Base-by-base conservation (phyloP, 1,140 invertebrate genomes). In the Thaumatotibia leucotreta region DNA sequence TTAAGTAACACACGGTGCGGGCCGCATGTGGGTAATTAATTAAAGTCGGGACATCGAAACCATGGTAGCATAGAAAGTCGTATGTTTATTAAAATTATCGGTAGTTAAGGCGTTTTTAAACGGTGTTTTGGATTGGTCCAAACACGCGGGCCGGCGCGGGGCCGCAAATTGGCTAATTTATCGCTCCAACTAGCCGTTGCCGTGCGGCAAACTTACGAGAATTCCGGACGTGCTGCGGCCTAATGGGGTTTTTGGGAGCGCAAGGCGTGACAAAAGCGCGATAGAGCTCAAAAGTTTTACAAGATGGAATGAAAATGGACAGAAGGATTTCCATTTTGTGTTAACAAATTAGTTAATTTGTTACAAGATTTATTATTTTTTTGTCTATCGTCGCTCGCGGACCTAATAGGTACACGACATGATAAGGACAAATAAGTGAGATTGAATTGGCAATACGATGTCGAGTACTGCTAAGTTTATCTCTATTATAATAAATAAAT, bases 101-200 rank as follows among this genome's bases (percentile, higher is more conserved):
- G 39, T 45, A 45, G 39, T 20, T 45, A 45, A 45, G 17, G 3
- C 39, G 14, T 45, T 45, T 45, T 45, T 45, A 45, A 45, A 20
- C 5, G 17, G 4, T 17, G 2, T 45, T 45, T 4, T 45, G 20
- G 11, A 20, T 45, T 17, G 39, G 39, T 45, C 39, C 39, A 63
- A 70, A 76, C 73, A 70, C 66, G 54, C 61, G 61, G 58, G 49
- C 45, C 66, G 74, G 61, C 20, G 63, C 64, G 67, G 68, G 14
- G 29, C 75, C 77, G 68, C 74, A 81, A 77, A 81, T 80, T 79
- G 77, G 68, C 73, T 73, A 77, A 83, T 81, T 79, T 81, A 81
- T 76, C 70, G 78, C 68, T 52, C 61, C 62, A 65, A 66, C 61
- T 65, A 64, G 63, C 63, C 65, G 69, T 70, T 70, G 50, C 64